These are phyloP conservation scores for Caerostris extrusa DNA, from an alignment of 1,140 invertebrate genomes.

Conservation along the genomic window DNA sequence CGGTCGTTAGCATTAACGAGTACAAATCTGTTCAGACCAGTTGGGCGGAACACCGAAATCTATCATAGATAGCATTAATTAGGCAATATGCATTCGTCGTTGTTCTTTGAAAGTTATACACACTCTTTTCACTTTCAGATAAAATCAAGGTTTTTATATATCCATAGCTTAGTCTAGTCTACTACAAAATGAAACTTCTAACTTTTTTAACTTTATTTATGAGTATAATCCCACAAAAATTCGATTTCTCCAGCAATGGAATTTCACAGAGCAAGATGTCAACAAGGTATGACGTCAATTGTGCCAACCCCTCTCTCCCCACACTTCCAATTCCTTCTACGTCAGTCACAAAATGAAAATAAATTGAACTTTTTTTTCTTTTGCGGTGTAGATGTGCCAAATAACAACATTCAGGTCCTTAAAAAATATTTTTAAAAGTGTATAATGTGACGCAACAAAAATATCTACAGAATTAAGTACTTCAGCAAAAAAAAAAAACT, in stretches of 20 bases:
- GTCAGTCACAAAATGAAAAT: too few species aligned
- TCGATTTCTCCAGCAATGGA: not conserved
- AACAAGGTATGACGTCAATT: constrained; percentile 36
- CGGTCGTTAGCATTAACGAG: not conserved
- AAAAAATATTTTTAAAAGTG: too few species aligned
- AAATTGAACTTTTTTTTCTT: too few species aligned
- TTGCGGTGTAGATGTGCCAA: too few species aligned
- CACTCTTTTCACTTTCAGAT: not conserved
- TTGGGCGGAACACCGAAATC: not conserved
- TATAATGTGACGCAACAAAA: too few species aligned
- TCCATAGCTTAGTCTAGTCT: not conserved
- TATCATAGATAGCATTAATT: not conserved
- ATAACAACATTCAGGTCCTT: too few species aligned
- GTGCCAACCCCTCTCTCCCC: too few species aligned
- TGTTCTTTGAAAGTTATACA: not conserved
- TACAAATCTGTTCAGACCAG: not conserved
- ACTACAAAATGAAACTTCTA: not conserved
- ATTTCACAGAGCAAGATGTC: not conserved
- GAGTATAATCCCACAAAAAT: not conserved
- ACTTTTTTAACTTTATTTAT: not conserved
- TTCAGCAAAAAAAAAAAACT: too few species aligned
- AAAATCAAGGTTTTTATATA: not conserved
- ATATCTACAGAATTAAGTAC: too few species aligned
- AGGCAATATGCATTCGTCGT: not conserved
- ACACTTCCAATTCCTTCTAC: too few species aligned